Evolutionary conservation across 2,888 invertebrate genomes (phyloP).

Genomic region (Sericinus montela): DNA sequence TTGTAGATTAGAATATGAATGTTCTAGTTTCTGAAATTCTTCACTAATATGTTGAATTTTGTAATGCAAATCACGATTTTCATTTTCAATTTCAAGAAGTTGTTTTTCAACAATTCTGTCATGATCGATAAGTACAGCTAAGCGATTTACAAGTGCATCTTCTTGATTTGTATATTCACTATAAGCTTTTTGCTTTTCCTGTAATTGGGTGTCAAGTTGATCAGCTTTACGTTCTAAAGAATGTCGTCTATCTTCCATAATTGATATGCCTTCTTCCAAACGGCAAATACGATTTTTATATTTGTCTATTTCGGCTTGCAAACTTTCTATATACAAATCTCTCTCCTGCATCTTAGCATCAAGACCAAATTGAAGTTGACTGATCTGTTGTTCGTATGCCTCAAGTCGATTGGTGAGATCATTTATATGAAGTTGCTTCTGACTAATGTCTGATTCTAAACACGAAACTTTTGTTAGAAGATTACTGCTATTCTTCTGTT

Average conservation of each 20-base stretch:
- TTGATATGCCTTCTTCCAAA: slow-evolving; percentile 82
- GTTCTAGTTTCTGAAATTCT: slow-evolving; percentile 72
- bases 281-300: slow-evolving; percentile 82
- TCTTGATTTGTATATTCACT: slow-evolving; percentile 81
- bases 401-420: slow-evolving; percentile 54
- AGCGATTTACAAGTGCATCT: slow-evolving; percentile 80
- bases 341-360: slow-evolving; percentile 87
- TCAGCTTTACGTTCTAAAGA: slow-evolving; percentile 81
- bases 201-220: slow-evolving; percentile 80
- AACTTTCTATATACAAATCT: slow-evolving; percentile 85
- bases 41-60: slow-evolving; percentile 74
- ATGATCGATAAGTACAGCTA: slow-evolving; percentile 80
- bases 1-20: slow-evolving; percentile 60
- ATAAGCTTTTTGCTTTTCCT: slow-evolving; percentile 77
- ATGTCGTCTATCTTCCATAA: slow-evolving; percentile 80
- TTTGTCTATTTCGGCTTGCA: slow-evolving; percentile 83
- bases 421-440: slow-evolving; percentile 56
- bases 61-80: slow-evolving; percentile 75
- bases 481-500: slow-evolving; percentile 60
- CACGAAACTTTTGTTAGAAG: slow-evolving; percentile 57
- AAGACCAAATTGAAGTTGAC: slow-evolving; percentile 65
- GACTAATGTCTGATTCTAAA: slow-evolving; percentile 53
- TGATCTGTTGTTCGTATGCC: slow-evolving; percentile 50
- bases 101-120: slow-evolving; percentile 82
- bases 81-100: slow-evolving; percentile 77